phyloP scores from a whole-genome alignment of 2,888 invertebrate genomes.

The Nemapogon koenigi region DNA sequence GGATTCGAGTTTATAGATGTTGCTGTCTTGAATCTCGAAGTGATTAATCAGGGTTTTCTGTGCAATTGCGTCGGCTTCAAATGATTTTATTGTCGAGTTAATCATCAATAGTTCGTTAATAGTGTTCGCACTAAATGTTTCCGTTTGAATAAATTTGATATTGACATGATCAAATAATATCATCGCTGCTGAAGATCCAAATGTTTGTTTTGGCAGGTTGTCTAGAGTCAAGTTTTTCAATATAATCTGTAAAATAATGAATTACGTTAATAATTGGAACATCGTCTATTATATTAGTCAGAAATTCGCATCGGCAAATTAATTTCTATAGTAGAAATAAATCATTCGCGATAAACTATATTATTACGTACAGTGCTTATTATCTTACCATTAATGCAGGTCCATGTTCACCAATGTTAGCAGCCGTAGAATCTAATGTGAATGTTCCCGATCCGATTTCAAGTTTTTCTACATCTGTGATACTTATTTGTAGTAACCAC shows the following conservation, averaged over 20 bases:
- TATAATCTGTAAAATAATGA: constrained; percentile 62
- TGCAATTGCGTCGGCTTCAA: constrained; percentile 70
- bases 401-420: constrained; percentile 70
- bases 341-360: no score
- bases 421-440: constrained; percentile 63
- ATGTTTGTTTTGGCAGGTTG: constrained; percentile 66
- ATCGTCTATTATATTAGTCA: no score
- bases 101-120: constrained; percentile 68
- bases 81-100: constrained; percentile 65
- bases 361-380: no score
- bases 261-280: no score
- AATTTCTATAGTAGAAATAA: no score
- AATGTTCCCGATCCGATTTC: constrained; percentile 68
- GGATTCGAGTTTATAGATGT: constrained; percentile 58
- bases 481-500: constrained; percentile 67
- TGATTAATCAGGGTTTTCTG: constrained; percentile 67
- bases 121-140: constrained; percentile 72
- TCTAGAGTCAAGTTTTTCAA: constrained; percentile 66
- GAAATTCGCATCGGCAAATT: no score
- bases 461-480: constrained; percentile 63
- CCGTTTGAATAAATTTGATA: constrained; percentile 62
- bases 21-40: constrained; percentile 66
- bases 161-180: constrained; percentile 56
- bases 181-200: constrained; percentile 69
- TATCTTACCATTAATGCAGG: constrained; percentile 55